Evolutionary conservation across 2,888 invertebrate genomes (phyloP), one percentile per base, ranked within the genome.

Genomic region (Teleiodes luculella): DNA sequence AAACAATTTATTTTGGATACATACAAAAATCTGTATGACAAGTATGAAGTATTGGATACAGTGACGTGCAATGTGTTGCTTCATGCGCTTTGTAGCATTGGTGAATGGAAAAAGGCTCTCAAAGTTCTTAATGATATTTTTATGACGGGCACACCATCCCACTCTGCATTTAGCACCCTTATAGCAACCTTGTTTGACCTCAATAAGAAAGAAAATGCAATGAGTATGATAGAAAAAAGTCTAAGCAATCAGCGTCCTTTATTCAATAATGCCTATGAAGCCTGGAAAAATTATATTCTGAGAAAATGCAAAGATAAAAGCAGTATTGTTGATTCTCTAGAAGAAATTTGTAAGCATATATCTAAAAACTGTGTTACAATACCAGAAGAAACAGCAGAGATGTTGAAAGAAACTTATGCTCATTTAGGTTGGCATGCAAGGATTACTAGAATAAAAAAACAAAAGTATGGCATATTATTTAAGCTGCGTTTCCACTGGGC

Each of bases 81-180:
- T 54, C 78, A 81, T 57, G 94, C 92, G 0, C 72, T 96, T 2
- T 92, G 93, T 60, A 67, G 90, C 16, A 94, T 94, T 7, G 74
- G 88, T 53, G 82, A 92, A 60, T 95, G 95, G 94, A 86, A 88
- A 62, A 91, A 92, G 55, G 90, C 92, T 37, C 52, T 92, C 0
- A 86, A 91, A 60, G 79, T 95, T 11, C 72, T 94, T 20, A 89
- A 93, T 49, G 91, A 92, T 70, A 90, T 93, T 48, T 86, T 91
- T 68, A 41, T 91, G 8, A 85, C 86, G 20, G 63, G 75, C 53
- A 72, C 67, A 3, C 92, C 93, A 1, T 82, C 80, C 59, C 70
- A 80, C 53, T 64, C 69, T 1, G 79, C 91, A 0, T 92, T 92
- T 59, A 91, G 90, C 64, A 80, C 82, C 1, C 53, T 94, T 20